phyloP scores from a whole-genome alignment of 2,113 vertebrate genomes.

The Dissostichus mawsoni region DNA sequence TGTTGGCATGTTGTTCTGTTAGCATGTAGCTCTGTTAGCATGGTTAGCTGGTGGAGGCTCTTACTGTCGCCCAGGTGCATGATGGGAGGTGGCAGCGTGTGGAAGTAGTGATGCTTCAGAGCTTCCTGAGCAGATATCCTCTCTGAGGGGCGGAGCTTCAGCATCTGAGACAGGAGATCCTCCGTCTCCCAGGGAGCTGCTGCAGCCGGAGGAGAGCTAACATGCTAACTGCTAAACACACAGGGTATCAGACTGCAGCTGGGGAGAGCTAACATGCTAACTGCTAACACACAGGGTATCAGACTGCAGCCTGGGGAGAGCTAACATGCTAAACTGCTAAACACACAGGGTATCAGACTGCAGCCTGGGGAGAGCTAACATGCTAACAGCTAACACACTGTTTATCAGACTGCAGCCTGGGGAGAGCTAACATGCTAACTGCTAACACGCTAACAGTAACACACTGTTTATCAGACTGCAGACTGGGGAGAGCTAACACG shows the following conservation, averaged over 20 bases:
- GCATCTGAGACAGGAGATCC: constrained; percentile 87
- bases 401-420: constrained; percentile 69
- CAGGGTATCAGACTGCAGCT: too few species aligned
- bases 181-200: constrained; percentile 85
- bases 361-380: background rate
- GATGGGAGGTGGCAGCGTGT: constrained; percentile 86
- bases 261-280: background rate
- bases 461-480: too few species aligned
- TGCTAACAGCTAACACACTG: background rate
- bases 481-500: background rate
- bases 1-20: background rate
- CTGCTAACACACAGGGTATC: too few species aligned
- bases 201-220: constrained; percentile 74
- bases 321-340: too few species aligned
- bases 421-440: too few species aligned
- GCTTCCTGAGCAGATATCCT: constrained; percentile 84
- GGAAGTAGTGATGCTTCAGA: constrained; percentile 88
- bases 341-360: too few species aligned
- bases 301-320: constrained; percentile 80
- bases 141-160: constrained; percentile 83
- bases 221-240: too few species aligned
- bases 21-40: background rate
- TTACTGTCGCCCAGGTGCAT: constrained; percentile 87
- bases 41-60: background rate
- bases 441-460: too few species aligned